Evolutionary conservation across 2,888 invertebrate species (phyloP), one percentile per base, ranked within the genome.

Genomic region (Operophtera brumata): DNA sequence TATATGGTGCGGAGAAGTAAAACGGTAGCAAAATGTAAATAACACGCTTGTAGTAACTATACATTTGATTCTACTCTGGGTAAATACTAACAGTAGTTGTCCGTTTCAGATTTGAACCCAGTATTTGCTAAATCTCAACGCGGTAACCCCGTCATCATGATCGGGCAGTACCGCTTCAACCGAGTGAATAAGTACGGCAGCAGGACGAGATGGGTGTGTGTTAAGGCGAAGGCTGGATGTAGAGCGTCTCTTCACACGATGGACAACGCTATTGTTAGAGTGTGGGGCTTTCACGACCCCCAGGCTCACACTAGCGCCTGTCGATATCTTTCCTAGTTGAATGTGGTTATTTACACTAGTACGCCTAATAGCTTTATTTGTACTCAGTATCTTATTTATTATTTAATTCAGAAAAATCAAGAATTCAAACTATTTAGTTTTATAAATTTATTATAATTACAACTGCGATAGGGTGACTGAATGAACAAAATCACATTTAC

Each of bases 101-200:
- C 12, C 2, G 47, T 65, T 37, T 65, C 84, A 89, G 90, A 88
- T 79, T 66, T 90, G 49, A 86, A 84, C 49, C 88, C 90, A 7
- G 84, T 87, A 26, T 90, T 90, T 61, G 89, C 87, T 1, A 81
- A 82, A 64, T 90, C 90, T 3, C 87, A 88, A 62, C 83, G 90
- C 10, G 90, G 90, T 9, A 90, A 89, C 54, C 87, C 89, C 0
- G 89, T 90, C 34, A 89, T 90, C 32, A 88, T 89, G 88, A 89
- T 90, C 56, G 90, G 89, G 11, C 86, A 84, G 68, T 89, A 89
- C 64, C 80, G 90, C 0, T 90, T 89, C 64, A 90, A 90, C 64
- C 80, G 89, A 12, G 89, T 89, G 32, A 89, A 89, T 59, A 88
- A 88, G 57, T 86, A 86, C 57, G 90, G 89, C 44, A 82, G 82